A percentile compares a stretch with the other conserved stretches of the same genome.
Conservation (phyloP, 2,797 vertebrate genomes). For the Falco rusticolus region DNA sequence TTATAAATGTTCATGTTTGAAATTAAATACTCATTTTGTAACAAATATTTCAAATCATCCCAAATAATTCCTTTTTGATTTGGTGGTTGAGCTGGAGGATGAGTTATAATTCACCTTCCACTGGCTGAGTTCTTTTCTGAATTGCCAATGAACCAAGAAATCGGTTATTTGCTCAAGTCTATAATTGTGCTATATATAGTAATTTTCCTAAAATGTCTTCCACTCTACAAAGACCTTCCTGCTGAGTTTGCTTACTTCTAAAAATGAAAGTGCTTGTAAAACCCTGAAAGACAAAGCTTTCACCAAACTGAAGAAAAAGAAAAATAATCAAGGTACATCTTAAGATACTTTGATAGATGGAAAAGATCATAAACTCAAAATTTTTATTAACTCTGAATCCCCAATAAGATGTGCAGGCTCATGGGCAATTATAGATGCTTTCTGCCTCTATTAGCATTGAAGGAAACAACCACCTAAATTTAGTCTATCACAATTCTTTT, state of each 20-base stretch:
- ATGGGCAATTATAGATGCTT: not conserved
- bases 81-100: not conserved
- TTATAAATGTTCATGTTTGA: not conserved
- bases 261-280: not conserved
- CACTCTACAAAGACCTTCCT: not conserved
- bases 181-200: constrained; percentile 1
- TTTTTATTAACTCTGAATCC: not conserved
- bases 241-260: not conserved
- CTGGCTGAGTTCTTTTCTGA: not conserved
- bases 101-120: constrained; percentile 36
- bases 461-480: not conserved
- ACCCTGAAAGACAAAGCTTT: not conserved
- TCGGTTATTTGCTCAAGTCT: constrained; percentile 32
- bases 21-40: not conserved
- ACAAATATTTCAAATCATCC: not conserved
- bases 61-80: not conserved
- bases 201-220: constrained; percentile 19
- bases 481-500: not conserved
- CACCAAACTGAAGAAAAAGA: not conserved
- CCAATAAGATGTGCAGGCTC: not conserved
- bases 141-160: constrained; percentile 20
- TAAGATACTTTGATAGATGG: not conserved
- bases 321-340: not conserved
- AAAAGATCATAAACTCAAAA: not conserved
- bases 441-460: not conserved